Evolutionary conservation across 2,888 invertebrate species (phyloP).

Genomic region (Drosophila paucipuncta): DNA sequence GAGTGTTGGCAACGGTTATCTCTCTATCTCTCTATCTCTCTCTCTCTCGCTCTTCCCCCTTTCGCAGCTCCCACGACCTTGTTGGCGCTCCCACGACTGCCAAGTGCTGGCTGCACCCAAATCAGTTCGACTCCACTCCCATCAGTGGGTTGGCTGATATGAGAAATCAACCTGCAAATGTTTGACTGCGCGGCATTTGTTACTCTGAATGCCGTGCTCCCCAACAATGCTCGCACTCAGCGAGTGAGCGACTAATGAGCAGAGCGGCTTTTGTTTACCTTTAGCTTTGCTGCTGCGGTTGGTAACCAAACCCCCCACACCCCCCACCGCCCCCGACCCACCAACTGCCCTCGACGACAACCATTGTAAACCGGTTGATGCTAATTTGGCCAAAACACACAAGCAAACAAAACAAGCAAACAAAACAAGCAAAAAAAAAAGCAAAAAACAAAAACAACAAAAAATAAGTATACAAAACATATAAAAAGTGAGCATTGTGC

Average conservation of each 20-base stretch:
- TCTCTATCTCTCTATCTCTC: background rate
- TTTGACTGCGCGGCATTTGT: conserved; percentile 30
- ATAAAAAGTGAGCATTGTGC: conserved; percentile 33
- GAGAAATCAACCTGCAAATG: conserved; percentile 36
- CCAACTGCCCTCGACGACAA: conserved; percentile 22
- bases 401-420: conserved; percentile 33
- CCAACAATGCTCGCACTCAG: conserved; percentile 9
- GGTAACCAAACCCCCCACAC: too few species aligned
- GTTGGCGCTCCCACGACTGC: conserved; percentile 29
- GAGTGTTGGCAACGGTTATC: background rate
- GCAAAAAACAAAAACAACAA: conserved; percentile 8
- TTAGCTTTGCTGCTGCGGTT: conserved; percentile 24
- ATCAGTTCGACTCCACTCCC: conserved; percentile 15
- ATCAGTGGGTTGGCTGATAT: conserved; percentile 24
- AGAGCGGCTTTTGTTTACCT: conserved; percentile 70
- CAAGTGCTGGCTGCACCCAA: conserved; percentile 25
- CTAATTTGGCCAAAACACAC: conserved; percentile 68
- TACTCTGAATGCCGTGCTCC: conserved; percentile 6
- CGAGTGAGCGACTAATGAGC: conserved; percentile 64
- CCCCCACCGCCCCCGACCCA: too few species aligned
- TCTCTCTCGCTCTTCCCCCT: too few species aligned
- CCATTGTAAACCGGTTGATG: conserved; percentile 69
- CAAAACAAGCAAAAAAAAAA: conserved; percentile 17
- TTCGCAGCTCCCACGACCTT: conserved; percentile 37
- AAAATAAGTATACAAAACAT: background rate